Base-by-base conservation (phyloP, 1,140 invertebrate genomes). In the Ruditapes philippinarum region DNA sequence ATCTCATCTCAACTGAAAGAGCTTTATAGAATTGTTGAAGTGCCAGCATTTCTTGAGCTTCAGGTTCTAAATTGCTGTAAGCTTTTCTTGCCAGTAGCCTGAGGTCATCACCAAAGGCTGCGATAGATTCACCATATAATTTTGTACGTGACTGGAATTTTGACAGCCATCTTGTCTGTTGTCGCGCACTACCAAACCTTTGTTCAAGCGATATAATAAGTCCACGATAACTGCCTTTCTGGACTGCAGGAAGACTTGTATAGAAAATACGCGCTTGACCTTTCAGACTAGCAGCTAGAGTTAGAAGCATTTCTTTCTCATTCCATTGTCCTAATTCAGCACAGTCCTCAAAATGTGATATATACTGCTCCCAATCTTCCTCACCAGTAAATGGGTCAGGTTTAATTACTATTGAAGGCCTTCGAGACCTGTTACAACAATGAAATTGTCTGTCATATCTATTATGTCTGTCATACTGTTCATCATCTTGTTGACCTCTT, bases 351-450 rank as follows among this genome's bases (percentile, higher is more conserved):
- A 78, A 78, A 40, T 73, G 84, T 11, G 84, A 78, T 51, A 60
- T 17, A 45, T 87, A 79, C 36, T 87, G 62, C 19, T 89, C 80
- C 65, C 49, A 74, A n/a, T 62, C 51, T 12, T 89, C 65, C 4
- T 57, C 45, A 45, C 88, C 88, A 54, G 36, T 38, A 80, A 42
- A 89, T 38, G 57, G 28, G 14, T 89, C 88, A 36, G 81, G 88
- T 73, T 85, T 89, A 40, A 73, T 73, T n/a, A 31, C 19, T 40
- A 73, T 73, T 42, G 68, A 42, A 1, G 1, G 68, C 9, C 33
- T 31, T 33, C 33, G 4, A 7, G 25, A 4, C 7, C 9, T n/a
- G 9, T 73, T 5, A 73, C 36, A 73, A 73, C 40, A 73, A 19
- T 73, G 36, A 73, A 42, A 73, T 40, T 22, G 5, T 73, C 36